These are phyloP conservation scores for Bovichtus diacanthus DNA, from an alignment of 2,797 vertebrate genomes.

Conservation along the genomic window DNA sequence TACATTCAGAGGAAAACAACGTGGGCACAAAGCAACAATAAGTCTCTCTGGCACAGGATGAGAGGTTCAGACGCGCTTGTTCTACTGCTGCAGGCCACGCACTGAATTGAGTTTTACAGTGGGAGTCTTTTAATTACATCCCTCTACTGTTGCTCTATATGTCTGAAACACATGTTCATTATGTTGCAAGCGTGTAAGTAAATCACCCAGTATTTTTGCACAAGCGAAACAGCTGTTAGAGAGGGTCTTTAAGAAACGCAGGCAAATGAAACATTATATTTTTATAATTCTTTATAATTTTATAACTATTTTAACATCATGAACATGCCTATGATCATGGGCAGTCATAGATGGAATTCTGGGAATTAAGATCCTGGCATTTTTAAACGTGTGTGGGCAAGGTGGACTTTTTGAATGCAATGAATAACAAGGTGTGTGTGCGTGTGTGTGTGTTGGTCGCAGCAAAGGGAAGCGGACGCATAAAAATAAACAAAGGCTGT, in stretches of 20 bases:
- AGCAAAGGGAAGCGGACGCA: background rate
- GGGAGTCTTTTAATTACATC: conserved; percentile 40
- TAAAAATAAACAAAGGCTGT: background rate
- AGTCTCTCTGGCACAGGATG: conserved; percentile 5
- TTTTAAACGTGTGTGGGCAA: background rate
- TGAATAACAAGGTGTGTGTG: conserved; percentile 16
- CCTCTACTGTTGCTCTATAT: background rate
- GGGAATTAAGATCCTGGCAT: background rate
- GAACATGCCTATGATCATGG: no score
- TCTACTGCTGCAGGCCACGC: conserved; percentile 14
- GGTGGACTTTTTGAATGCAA: background rate
- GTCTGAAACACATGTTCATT: conserved; percentile 28
- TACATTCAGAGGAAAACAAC: conserved; percentile 15
- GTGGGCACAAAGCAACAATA: background rate
- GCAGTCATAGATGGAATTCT: background rate
- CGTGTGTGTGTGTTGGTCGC: background rate
- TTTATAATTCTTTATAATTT: no score
- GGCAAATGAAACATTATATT: background rate
- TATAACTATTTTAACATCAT: background rate
- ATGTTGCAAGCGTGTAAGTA: background rate
- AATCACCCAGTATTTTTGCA: background rate
- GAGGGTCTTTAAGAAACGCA: background rate
- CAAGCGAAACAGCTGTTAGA: background rate
- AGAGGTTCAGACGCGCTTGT: background rate
- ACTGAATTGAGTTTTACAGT: conserved; percentile 25